Evolutionary conservation across 2,113 vertebrate genomes (phyloP).

Genomic region (Buteo buteo): DNA sequence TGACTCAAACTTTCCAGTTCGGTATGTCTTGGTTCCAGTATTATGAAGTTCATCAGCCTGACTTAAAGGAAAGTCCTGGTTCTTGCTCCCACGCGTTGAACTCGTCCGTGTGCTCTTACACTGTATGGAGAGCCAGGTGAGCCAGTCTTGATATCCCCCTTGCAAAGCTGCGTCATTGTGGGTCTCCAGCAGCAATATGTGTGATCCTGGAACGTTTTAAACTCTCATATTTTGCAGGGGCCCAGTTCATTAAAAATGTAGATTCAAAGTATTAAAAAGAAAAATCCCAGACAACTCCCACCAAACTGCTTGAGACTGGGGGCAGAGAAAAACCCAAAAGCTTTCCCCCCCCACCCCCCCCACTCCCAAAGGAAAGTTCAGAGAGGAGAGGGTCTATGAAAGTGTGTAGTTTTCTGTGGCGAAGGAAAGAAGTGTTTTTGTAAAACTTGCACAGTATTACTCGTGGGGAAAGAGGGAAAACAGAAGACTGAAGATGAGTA

Average conservation of each 20-base stretch:
- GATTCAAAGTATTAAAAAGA: neutral
- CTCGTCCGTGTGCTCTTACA: neutral
- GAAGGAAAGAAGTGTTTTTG: neutral
- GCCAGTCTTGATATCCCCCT: neutral
- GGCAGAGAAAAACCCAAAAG: neutral
- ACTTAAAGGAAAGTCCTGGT: neutral
- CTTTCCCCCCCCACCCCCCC: neutral
- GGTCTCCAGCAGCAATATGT: neutral
- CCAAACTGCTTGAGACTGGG: neutral
- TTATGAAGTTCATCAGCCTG: neutral
- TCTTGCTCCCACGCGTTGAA: neutral
- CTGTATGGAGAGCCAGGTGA: neutral
- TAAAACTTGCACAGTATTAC: neutral
- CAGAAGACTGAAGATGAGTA: neutral
- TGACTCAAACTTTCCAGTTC: constrained; percentile 43
- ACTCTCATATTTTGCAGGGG: neutral
- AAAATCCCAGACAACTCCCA: neutral
- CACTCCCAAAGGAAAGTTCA: neutral
- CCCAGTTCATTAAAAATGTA: neutral
- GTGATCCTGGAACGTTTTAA: neutral
- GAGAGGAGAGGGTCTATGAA: neutral
- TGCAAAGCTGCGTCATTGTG: neutral
- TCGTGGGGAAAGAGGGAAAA: neutral
- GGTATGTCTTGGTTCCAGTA: neutral
- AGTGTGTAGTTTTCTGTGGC: neutral